phyloP scores from a whole-genome alignment of 2,888 invertebrate genomes.

The Amblyteles armatorius region DNA sequence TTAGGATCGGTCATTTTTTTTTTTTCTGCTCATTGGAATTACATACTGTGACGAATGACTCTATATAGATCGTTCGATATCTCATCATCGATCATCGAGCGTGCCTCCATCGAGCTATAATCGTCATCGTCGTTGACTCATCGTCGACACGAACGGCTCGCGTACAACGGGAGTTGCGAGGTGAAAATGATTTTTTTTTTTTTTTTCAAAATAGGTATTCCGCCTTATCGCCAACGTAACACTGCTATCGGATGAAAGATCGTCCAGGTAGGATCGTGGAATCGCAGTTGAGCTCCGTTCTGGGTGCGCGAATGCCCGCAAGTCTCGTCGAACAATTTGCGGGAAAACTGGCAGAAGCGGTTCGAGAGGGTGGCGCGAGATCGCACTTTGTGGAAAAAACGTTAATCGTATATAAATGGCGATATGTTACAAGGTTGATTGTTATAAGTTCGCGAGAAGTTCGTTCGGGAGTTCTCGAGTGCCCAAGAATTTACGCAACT shows the following conservation, averaged over 20 bases:
- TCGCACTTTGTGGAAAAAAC: constrained; percentile 4
- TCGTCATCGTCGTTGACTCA: constrained; percentile 50
- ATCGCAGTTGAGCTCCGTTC: not conserved
- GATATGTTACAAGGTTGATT: constrained; percentile 77
- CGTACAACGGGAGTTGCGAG: not conserved
- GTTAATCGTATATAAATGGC: constrained; percentile 60
- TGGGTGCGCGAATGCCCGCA: not conserved
- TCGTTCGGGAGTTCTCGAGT: constrained; percentile 36
- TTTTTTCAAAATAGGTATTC: not conserved
- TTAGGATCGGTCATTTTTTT: not conserved
- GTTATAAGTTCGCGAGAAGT: constrained; percentile 47
- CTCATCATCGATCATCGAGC: constrained; percentile 55
- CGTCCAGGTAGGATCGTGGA: not conserved
- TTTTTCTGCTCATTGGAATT: constrained; percentile 29
- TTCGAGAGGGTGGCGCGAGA: not conserved
- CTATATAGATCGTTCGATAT: constrained; percentile 37
- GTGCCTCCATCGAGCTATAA: constrained; percentile 1
- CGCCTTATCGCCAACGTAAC: constrained; percentile 8
- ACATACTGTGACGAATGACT: constrained; percentile 32
- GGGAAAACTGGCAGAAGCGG: not conserved
- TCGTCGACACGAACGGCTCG: constrained; percentile 30
- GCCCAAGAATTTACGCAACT: constrained; percentile 33
- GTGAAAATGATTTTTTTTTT: not conserved
- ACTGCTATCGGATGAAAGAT: not conserved
- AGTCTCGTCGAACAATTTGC: not conserved